Conservation (phyloP, 2,797 vertebrate species). For the Gastrophryne carolinensis region DNA sequence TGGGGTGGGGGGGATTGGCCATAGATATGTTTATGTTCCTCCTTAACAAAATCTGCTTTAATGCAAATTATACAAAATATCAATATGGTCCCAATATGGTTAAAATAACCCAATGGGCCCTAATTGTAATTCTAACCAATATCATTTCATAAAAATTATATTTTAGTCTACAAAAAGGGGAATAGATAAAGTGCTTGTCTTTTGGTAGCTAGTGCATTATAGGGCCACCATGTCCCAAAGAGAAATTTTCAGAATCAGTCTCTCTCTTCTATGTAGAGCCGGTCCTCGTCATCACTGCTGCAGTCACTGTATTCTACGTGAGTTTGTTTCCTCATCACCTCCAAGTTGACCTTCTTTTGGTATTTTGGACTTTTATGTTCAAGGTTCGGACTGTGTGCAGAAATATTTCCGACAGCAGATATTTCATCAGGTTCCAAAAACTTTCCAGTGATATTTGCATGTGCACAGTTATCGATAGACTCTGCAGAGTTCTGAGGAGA, state of each 20-base stretch:
- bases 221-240: background rate
- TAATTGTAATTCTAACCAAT: too few relatives aligned
- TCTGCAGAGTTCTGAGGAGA: background rate
- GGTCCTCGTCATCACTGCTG: conserved; percentile 77
- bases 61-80: too few relatives aligned
- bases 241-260: background rate
- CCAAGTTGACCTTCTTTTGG: conserved; percentile 64
- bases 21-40: too few relatives aligned
- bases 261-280: conserved; percentile 72
- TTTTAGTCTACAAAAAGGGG: background rate
- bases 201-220: background rate
- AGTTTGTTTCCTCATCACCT: conserved; percentile 69
- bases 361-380: conserved; percentile 44
- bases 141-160: background rate
- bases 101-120: too few relatives aligned
- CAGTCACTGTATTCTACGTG: conserved; percentile 68
- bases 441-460: background rate
- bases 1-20: too few relatives aligned
- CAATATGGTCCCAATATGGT: too few relatives aligned
- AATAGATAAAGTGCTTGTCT: background rate
- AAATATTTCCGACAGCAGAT: background rate
- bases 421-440: background rate
- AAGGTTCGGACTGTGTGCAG: conserved; percentile 16
- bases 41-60: too few relatives aligned
- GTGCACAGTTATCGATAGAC: background rate